Evolutionary conservation across 2,888 invertebrate species (phyloP).

Genomic region (Unio delphinus): DNA sequence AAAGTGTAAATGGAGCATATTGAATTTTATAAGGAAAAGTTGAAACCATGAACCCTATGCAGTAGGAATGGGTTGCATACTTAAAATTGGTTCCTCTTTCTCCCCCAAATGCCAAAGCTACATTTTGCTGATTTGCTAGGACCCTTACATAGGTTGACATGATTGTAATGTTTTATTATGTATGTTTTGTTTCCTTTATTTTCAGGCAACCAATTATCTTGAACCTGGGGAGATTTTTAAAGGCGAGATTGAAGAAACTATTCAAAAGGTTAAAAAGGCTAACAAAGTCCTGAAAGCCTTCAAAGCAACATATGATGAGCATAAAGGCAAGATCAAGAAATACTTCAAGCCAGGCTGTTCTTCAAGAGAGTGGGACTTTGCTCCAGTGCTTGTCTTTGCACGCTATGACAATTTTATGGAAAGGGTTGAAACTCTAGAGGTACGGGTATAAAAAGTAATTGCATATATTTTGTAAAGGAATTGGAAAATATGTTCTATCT

Average conservation of each 20-base stretch:
- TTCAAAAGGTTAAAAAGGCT: constrained; percentile 79
- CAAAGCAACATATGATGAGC: constrained; percentile 59
- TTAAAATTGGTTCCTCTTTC: too few relatives aligned
- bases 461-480: too few relatives aligned
- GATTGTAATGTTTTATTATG: too few relatives aligned
- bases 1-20: too few relatives aligned
- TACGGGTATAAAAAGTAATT: constrained; percentile 18
- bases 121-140: too few relatives aligned
- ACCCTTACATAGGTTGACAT: too few relatives aligned
- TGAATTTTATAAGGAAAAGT: too few relatives aligned
- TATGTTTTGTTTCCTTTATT: constrained; percentile 40
- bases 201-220: constrained; percentile 86
- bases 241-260: constrained; percentile 93
- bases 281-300: constrained; percentile 55
- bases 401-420: constrained; percentile 64
- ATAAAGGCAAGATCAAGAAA: constrained; percentile 59
- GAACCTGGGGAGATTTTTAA: constrained; percentile 94
- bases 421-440: constrained; percentile 61
- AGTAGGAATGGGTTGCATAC: too few relatives aligned
- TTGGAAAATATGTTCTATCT: too few relatives aligned
- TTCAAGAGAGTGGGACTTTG: constrained; percentile 66
- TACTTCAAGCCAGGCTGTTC: constrained; percentile 63
- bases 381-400: constrained; percentile 66
- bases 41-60: too few relatives aligned
- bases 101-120: too few relatives aligned